These are phyloP conservation scores for Nephotettix cincticeps DNA, from an alignment of 1,140 invertebrate genomes.

Conservation along the genomic window DNA sequence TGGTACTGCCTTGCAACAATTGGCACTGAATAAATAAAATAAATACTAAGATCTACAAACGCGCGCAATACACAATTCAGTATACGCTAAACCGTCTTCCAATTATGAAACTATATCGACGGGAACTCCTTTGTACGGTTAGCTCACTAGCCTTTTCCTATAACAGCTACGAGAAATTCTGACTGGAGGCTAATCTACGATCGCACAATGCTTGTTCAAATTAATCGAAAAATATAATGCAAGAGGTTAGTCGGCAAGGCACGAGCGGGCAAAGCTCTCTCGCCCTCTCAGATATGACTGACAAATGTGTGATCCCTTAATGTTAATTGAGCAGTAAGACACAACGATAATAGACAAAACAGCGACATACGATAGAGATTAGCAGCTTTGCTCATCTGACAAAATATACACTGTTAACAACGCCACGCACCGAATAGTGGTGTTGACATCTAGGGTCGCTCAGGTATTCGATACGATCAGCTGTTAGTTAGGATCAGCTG, in stretches of 20 bases:
- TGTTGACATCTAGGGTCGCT: no score
- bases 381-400: no score
- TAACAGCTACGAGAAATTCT: not conserved
- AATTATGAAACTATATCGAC: no score
- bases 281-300: not conserved
- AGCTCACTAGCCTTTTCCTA: slow-evolving; percentile 9
- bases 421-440: no score
- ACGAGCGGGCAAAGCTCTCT: not conserved
- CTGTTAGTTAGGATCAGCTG: no score
- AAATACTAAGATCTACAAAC: no score
- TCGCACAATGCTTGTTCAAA: not conserved
- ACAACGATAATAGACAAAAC: slow-evolving; percentile 6
- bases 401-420: no score
- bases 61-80: no score
- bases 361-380: not conserved
- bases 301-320: not conserved
- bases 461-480: no score
- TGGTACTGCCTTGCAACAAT: no score
- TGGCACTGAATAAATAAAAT: no score
- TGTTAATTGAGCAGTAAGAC: slow-evolving; percentile 10
- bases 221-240: slow-evolving; percentile 7
- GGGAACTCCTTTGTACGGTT: not conserved
- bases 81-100: no score
- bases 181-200: not conserved
- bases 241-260: not conserved